Base-by-base conservation (phyloP, 2,797 vertebrate genomes). In the Percopsis omiscomaycus region DNA sequence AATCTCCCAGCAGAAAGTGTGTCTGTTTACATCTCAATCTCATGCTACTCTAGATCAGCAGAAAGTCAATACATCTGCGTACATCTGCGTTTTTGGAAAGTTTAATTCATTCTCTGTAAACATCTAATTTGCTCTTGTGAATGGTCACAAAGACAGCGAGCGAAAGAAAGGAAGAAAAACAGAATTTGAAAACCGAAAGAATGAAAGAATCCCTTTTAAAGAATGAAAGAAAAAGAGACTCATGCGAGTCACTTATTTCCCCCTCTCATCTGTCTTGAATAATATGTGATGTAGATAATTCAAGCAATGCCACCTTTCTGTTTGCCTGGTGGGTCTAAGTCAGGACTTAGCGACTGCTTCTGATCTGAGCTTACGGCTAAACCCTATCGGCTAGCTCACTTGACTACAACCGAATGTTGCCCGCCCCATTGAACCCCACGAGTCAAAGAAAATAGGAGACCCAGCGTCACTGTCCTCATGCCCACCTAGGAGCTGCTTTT, bases 401-500 rank as follows among this genome's bases (percentile, higher is more conserved):
- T 74, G 85, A 88, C 85, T 68, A 61, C 69, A 86, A 71, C 82
- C 73, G 71, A 89, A 65, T 4, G 14, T 69, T 0, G 54, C 51
- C 15, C 45, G 82, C 66, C 78, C 27, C 27, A 8, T 5, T 52
- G 6, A 15, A 15, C 49, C 61, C 1, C 30, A 60, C 22, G 55
- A 77, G 65, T 64, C 80, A 15, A 0, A 29, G 72, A 83, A 78
- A 82, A 78, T 85, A 68, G 84, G 83, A 81, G 75, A 77, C 82
- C 78, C 80, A 84, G 71, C 73, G 75, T 69, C 74, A 74, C 82
- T 75, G 73, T 76, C 84, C 77, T 82, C 73, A 74, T 37, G 1
- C 68, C 63, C 81, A 13, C 32, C 78, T 62, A n/a, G 11, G 22
- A 82, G 86, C 78, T 80, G 69, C 80, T 84, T 89, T 88, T 89